Evolutionary conservation across 1,140 invertebrate species (phyloP).

Genomic region (Drosophila sechellia): DNA sequence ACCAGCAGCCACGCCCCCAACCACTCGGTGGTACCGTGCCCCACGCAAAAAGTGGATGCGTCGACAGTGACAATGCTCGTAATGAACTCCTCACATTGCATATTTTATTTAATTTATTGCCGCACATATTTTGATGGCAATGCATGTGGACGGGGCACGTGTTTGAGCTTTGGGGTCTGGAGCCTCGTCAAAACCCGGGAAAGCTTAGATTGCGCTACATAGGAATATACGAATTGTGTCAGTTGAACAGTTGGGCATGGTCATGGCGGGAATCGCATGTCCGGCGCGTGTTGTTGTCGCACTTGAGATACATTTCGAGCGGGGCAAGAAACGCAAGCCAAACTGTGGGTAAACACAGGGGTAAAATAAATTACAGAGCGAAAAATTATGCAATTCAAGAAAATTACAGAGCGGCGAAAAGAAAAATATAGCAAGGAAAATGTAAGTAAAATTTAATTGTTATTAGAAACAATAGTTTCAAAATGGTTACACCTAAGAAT

Average conservation of each 20-base stretch:
- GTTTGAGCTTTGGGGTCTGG: constrained; percentile 34
- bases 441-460: no score
- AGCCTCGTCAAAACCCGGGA: background rate
- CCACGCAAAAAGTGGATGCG: constrained; percentile 26
- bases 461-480: no score
- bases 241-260: constrained; percentile 45
- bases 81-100: constrained; percentile 52
- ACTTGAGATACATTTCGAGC: constrained; percentile 69
- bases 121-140: constrained; percentile 64
- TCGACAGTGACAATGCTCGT: constrained; percentile 40
- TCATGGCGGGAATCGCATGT: constrained; percentile 40
- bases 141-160: constrained; percentile 72
- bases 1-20: constrained; percentile 10
- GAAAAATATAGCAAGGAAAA: no score
- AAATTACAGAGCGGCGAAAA: no score
- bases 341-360: constrained; percentile 42
- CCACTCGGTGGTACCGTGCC: constrained; percentile 16
- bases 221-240: constrained; percentile 72
- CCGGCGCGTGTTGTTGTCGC: constrained; percentile 23
- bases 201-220: constrained; percentile 26
- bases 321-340: constrained; percentile 10
- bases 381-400: background rate
- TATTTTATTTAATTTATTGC: constrained; percentile 74
- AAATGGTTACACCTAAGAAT: no score
- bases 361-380: background rate